Evolutionary conservation across 2,888 invertebrate genomes (phyloP).

Genomic region (Mesochorus sp.): DNA sequence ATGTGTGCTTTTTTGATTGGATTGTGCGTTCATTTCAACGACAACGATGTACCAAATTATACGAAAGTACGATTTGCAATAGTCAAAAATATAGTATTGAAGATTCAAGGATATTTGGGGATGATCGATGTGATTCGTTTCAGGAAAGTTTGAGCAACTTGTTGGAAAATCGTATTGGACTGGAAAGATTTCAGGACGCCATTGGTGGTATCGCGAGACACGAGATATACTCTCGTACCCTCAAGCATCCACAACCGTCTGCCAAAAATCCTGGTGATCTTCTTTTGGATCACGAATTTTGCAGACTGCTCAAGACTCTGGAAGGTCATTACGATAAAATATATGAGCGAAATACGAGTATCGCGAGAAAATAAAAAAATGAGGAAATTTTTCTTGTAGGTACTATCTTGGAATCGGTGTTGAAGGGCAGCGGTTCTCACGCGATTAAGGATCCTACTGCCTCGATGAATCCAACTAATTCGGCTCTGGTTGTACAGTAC

Average conservation of each 20-base stretch:
- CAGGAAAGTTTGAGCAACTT: conserved; percentile 90
- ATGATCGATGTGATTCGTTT: conserved; percentile 44
- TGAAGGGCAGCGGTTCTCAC: conserved; percentile 72
- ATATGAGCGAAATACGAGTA: too few species aligned
- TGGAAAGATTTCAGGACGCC: conserved; percentile 93
- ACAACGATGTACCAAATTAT: conserved; percentile 90
- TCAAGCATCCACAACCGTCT: conserved; percentile 95
- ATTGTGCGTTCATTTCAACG: conserved; percentile 94
- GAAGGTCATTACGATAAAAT: conserved; percentile 86
- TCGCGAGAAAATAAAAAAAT: too few species aligned
- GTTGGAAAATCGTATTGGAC: conserved; percentile 94
- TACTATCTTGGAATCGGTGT: conserved; percentile 83
- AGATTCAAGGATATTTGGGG: too few species aligned
- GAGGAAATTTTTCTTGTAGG: too few species aligned
- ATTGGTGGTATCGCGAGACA: conserved; percentile 93
- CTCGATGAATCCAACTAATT: conserved; percentile 71
- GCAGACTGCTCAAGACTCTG: conserved; percentile 92
- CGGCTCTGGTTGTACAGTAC: conserved; percentile 87
- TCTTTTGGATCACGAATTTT: conserved; percentile 97
- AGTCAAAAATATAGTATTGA: conserved; percentile 18
- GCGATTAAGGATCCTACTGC: conserved; percentile 70
- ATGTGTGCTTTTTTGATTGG: conserved; percentile 96
- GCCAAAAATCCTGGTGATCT: conserved; percentile 90
- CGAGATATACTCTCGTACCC: conserved; percentile 95
- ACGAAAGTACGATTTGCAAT: conserved; percentile 86